Evolutionary conservation across 1,140 invertebrate genomes (phyloP).

Genomic region (Papilio glaucus): DNA sequence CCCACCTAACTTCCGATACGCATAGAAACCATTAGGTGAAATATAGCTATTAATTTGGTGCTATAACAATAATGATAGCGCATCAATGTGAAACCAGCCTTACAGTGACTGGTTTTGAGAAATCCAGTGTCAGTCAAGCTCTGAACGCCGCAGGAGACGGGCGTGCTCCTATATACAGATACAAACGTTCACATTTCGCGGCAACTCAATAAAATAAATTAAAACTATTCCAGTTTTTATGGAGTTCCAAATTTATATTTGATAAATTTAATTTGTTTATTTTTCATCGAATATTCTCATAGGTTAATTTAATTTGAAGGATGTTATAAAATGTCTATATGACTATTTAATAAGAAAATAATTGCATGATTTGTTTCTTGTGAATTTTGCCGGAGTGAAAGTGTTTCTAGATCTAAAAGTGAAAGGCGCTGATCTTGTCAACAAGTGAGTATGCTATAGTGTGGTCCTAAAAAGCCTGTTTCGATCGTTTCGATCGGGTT

Average conservation of each 20-base stretch:
- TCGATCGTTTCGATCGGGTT: conserved; percentile 55
- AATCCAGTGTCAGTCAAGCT: conserved; percentile 48
- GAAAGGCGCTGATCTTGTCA: conserved; percentile 55
- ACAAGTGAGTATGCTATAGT: conserved; percentile 56
- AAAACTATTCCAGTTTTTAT: conserved; percentile 8
- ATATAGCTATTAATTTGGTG: conserved; percentile 42
- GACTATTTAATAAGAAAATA: conserved; percentile 33
- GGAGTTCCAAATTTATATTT: conserved; percentile 42
- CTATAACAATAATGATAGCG: conserved; percentile 66
- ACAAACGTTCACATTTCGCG: conserved; percentile 37
- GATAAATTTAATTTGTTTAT: not conserved
- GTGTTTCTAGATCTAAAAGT: conserved; percentile 70
- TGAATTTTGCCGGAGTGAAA: conserved; percentile 62
- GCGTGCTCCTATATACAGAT: conserved; percentile 24
- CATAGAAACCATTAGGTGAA: conserved; percentile 40
- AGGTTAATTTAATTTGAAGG: not conserved
- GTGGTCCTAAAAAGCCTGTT: conserved; percentile 56
- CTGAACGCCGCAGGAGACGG: conserved; percentile 31
- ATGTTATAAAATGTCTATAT: conserved; percentile 14
- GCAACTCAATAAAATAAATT: conserved; percentile 31
- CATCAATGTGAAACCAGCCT: conserved; percentile 54
- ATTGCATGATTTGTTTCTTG: conserved; percentile 34
- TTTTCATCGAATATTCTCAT: not conserved
- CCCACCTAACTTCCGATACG: conserved; percentile 51
- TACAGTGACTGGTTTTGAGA: conserved; percentile 60